Evolutionary conservation across 2,113 vertebrate genomes (phyloP), one percentile per base, ranked within the genome.

Genomic region (Nettapus auritus): DNA sequence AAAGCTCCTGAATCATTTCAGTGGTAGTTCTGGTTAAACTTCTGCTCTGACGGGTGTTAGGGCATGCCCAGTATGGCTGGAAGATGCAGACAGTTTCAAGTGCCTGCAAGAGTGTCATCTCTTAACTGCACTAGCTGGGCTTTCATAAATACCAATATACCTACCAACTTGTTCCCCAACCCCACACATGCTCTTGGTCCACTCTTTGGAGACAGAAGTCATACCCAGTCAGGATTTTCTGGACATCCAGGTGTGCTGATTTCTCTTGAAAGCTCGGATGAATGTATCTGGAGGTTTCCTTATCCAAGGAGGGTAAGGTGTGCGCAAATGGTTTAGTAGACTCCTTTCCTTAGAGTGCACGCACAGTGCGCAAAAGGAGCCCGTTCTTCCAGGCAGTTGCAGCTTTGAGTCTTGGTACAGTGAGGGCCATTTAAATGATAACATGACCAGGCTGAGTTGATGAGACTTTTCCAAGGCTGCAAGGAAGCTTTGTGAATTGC

Each of bases 401-500:
- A 78, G 40, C 64, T 92, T 77, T 80, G 66, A 67, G 46, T 38
- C 29, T 28, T 23, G 64, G 79, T 86, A 4, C 52, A 48, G 75
- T 44, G 60, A 50, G 52, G 21, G 70, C 12, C 52, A 59, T 1
- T 75, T 60, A 11, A 9, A 34, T 71, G 64, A 6, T 86, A 71
- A 78, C 3, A 2, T 21, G 44, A 31, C 81, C 86, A 88, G 55
- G 50, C 67, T 42, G 74, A 89, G 52, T 26, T 79, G 84, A 86
- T 82, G 90, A 84, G 62, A 44, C 48, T 66, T 81, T 92, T 80
- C 67, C 38, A 25, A 79, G 80, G 81, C 86, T 86, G 42, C 34
- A 48, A 44, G 53, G 63, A 86, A 67, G 71, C 82, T 92, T 69
- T 95, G 84, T 77, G 90, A 86, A 64, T 78, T 57, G 66, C 64